A percentile compares a stretch with the other conserved stretches of the same genome.
Conservation (phyloP, 1,140 invertebrate genomes). For the Meteorus sp. region DNA sequence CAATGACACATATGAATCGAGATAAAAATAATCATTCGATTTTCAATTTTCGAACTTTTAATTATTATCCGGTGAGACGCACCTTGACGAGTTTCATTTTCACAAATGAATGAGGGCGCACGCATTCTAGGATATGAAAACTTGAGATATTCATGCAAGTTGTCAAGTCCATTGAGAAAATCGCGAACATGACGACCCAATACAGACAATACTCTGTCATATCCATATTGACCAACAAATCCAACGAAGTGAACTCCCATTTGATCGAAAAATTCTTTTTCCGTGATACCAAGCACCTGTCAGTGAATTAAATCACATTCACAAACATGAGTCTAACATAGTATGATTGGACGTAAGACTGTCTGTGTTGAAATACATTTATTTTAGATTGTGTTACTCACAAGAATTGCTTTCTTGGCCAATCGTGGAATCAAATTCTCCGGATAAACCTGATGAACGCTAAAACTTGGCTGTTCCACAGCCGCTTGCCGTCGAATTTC, state of each 20-base stretch:
- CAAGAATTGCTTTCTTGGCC: constrained; percentile 82
- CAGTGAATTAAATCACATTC: no score
- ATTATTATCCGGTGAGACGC: no score
- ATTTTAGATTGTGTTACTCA: constrained; percentile 50
- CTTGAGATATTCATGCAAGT: constrained; percentile 95
- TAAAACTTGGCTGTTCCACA: constrained; percentile 85
- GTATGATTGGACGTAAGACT: no score
- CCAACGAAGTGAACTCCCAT: constrained; percentile 90
- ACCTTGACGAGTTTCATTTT: constrained; percentile 85
- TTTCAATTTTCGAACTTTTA: no score
- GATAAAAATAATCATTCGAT: background rate
- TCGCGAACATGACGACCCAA: constrained; percentile 91
- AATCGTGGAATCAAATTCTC: constrained; percentile 84
- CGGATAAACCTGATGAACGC: constrained; percentile 90
- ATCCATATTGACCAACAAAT: constrained; percentile 93
- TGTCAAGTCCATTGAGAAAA: constrained; percentile 95
- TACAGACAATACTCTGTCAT: constrained; percentile 87
- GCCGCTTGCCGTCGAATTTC: constrained; percentile 78
- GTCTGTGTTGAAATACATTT: constrained; percentile 16
- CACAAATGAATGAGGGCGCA: constrained; percentile 95
- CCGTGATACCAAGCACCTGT: constrained; percentile 81
- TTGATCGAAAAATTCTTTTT: constrained; percentile 85
- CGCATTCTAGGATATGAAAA: constrained; percentile 93
- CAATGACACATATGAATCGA: background rate
- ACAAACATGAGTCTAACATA: no score